Evolutionary conservation across 2,797 vertebrate genomes (phyloP).

Genomic region (Morelia viridis): DNA sequence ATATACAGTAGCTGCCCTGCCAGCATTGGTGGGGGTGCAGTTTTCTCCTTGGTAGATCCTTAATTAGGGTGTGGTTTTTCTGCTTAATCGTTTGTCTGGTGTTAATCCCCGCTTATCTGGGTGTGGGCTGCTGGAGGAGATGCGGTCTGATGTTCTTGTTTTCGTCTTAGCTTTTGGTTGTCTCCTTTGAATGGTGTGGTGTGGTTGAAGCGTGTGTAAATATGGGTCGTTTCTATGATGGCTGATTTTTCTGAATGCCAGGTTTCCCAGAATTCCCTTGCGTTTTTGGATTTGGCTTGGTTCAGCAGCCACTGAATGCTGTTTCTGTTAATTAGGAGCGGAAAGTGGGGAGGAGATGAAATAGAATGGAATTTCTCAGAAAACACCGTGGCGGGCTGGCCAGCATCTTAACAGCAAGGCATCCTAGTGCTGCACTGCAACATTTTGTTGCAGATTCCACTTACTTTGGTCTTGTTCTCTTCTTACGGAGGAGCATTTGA

Average conservation of each 20-base stretch:
- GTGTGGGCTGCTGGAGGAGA: too few relatives aligned
- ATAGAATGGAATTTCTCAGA: neutral
- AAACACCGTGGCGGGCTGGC: neutral
- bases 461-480: neutral
- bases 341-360: neutral
- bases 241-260: too few relatives aligned
- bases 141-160: too few relatives aligned
- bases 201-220: too few relatives aligned
- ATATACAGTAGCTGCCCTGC: too few relatives aligned
- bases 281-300: neutral
- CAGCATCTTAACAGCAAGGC: neutral
- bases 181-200: too few relatives aligned
- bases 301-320: neutral
- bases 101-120: too few relatives aligned
- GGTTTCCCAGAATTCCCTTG: neutral
- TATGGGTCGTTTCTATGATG: neutral
- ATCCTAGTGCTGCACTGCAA: neutral
- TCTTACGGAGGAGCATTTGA: neutral
- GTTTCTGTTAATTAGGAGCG: neutral
- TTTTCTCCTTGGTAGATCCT: too few relatives aligned
- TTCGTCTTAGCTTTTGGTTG: too few relatives aligned
- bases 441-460: neutral
- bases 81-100: too few relatives aligned
- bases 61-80: too few relatives aligned
- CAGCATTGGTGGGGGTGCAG: too few relatives aligned